phyloP scores from a whole-genome alignment of 30 jellyfish, hydroid and myxozoan genomes.

The Pelagia noctiluca region DNA sequence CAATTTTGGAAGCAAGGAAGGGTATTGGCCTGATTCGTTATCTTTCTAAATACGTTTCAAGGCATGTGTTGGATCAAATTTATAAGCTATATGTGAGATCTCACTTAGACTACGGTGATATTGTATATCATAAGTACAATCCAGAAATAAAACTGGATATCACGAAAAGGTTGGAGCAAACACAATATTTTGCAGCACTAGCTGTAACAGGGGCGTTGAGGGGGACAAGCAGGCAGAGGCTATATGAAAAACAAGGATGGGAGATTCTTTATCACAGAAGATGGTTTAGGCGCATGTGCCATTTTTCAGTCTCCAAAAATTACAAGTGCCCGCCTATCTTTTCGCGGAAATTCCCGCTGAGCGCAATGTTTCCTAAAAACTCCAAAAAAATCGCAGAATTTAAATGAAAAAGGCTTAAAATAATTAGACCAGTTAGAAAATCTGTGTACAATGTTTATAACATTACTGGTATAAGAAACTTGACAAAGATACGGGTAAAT shows the following conservation, averaged over 20 bases:
- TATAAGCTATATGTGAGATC: too few relatives aligned
- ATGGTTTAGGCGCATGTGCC: constrained; percentile 29
- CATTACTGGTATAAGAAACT: not conserved
- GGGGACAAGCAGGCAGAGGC: constrained; percentile 20
- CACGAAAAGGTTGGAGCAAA: too few relatives aligned
- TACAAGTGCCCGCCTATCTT: constrained; percentile 14
- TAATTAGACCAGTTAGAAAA: not conserved
- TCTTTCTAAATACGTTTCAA: too few relatives aligned
- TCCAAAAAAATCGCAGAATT: not conserved
- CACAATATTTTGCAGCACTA: too few relatives aligned
- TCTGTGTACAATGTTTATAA: not conserved
- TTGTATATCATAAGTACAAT: constrained; percentile 17
- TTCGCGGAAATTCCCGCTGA: constrained; percentile 39
- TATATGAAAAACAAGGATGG: constrained; percentile 11
- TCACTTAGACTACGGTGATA: constrained; percentile 29
- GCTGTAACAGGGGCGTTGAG: constrained; percentile 42
- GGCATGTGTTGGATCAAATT: too few relatives aligned
- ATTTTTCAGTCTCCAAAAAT: constrained; percentile 18
- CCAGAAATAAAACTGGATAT: too few relatives aligned
- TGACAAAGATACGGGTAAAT: constrained; percentile 21
- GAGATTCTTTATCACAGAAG: too few relatives aligned
- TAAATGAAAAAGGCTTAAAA: not conserved
- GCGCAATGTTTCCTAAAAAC: not conserved
- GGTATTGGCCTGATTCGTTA: constrained; percentile 14
- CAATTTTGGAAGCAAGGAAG: constrained; percentile 19